A percentile compares a stretch with the other conserved stretches of the same genome.
Conservation (phyloP, 2,888 invertebrate genomes). For the Sthenelais limicola region DNA sequence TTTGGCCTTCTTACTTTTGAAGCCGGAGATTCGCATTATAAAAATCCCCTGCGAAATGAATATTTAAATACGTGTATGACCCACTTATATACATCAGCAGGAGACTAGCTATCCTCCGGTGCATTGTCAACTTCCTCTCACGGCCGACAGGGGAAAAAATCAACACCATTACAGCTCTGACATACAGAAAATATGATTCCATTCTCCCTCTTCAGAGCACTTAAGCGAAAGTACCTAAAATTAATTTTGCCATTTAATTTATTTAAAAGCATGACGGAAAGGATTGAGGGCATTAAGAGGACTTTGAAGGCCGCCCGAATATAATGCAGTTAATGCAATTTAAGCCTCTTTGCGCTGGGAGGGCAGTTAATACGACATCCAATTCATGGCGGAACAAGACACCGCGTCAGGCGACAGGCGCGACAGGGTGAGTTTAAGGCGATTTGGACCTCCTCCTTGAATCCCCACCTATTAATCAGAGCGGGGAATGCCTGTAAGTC, state of each 20-base stretch:
- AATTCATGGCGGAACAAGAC: no score
- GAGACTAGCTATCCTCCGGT: no score
- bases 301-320: conserved; percentile 24
- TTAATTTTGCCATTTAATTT: conserved; percentile 43
- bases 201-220: conserved; percentile 1
- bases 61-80: no score
- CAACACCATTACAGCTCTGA: no score
- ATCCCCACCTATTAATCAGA: conserved; percentile 33
- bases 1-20: no score
- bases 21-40: no score
- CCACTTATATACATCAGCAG: no score
- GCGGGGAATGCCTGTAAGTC: conserved; percentile 25
- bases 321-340: conserved; percentile 41
- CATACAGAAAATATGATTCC: no score
- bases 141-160: no score
- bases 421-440: conserved; percentile 32
- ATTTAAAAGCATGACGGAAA: conserved; percentile 43
- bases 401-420: no score
- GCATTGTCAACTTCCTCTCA: no score
- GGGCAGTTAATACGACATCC: conserved; percentile 39
- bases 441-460: conserved; percentile 25
- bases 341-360: conserved; percentile 15
- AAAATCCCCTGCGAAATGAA: no score
- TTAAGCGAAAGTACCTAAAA: conserved; percentile 18
- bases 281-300: conserved; percentile 33